These are phyloP conservation scores for Hypomesus transpacificus DNA, from an alignment of 2,113 vertebrate species.

Conservation along the genomic window DNA sequence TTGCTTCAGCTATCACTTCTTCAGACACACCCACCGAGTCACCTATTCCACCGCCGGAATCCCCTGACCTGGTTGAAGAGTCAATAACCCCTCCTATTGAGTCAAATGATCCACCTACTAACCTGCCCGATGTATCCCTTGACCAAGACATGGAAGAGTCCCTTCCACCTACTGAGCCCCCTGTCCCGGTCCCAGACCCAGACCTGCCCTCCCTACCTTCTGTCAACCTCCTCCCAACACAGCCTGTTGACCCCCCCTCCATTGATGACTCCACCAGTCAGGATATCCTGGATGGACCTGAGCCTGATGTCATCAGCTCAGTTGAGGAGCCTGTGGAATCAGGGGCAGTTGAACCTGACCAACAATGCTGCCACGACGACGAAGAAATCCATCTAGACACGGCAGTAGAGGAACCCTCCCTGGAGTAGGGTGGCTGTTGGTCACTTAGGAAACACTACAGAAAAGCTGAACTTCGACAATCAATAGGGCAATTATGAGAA, in stretches of 20 bases:
- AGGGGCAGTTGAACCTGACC: slow-evolving; percentile 7
- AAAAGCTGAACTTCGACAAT: slow-evolving; percentile 44
- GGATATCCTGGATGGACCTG: not conserved
- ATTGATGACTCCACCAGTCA: slow-evolving; percentile 6
- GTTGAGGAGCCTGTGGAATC: slow-evolving; percentile 26
- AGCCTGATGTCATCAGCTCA: slow-evolving; percentile 8
- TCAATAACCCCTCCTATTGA: not conserved
- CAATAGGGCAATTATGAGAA: slow-evolving; percentile 8
- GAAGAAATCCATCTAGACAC: slow-evolving; percentile 18
- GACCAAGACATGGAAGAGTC: slow-evolving; percentile 13
- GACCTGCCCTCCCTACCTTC: slow-evolving; percentile 8
- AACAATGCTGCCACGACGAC: slow-evolving; percentile 27
- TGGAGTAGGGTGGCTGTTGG: slow-evolving; percentile 35
- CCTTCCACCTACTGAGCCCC: slow-evolving; percentile 23
- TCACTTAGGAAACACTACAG: slow-evolving; percentile 1
- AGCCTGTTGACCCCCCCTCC: not conserved
- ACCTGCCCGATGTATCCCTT: slow-evolving; percentile 19
- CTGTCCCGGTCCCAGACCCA: slow-evolving; percentile 2
- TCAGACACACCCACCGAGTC: slow-evolving; percentile 28
- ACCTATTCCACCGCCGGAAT: slow-evolving; percentile 22
- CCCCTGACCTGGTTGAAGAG: not conserved
- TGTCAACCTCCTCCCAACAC: slow-evolving; percentile 17
- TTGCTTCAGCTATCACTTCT: slow-evolving; percentile 24
- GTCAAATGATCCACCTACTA: slow-evolving; percentile 3
- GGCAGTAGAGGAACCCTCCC: not conserved